phyloP scores from a whole-genome alignment of 2,797 vertebrate species.

The Scleropages formosus region DNA sequence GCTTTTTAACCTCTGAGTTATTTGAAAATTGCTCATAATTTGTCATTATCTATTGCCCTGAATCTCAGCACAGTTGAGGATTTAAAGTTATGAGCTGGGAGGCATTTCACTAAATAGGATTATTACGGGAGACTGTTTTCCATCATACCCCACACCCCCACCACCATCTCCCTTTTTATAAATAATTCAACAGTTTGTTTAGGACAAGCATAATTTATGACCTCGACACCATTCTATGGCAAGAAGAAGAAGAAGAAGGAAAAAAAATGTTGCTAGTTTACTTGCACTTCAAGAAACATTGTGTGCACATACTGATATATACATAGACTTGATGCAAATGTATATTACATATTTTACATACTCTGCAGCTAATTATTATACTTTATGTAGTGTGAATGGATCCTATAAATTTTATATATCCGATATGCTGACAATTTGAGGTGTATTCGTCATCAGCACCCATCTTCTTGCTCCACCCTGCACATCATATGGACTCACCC shows the following conservation, averaged over 20 bases:
- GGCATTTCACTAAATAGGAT: conserved; percentile 25
- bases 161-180: conserved; percentile 28
- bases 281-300: conserved; percentile 21
- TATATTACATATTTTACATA: conserved; percentile 64
- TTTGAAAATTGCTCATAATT: conserved; percentile 25
- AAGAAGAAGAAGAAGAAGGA: too few species aligned
- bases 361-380: too few species aligned
- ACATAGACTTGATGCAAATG: conserved; percentile 51
- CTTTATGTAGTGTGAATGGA: too few species aligned
- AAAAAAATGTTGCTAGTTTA: conserved; percentile 14
- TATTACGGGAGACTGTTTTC: conserved; percentile 19
- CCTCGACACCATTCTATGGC: conserved; percentile 26
- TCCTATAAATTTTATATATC: too few species aligned
- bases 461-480: too few species aligned
- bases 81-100: conserved; percentile 26
- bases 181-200: conserved; percentile 62
- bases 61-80: conserved; percentile 18
- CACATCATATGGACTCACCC: too few species aligned
- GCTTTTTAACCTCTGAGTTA: conserved; percentile 23
- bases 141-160: neutral
- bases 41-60: conserved; percentile 16
- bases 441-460: too few species aligned
- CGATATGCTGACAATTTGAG: neutral
- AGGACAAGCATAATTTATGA: conserved; percentile 50
- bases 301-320: conserved; percentile 43